Evolutionary conservation across 1,140 invertebrate species (phyloP).

Genomic region (Thaumatotibia leucotreta): DNA sequence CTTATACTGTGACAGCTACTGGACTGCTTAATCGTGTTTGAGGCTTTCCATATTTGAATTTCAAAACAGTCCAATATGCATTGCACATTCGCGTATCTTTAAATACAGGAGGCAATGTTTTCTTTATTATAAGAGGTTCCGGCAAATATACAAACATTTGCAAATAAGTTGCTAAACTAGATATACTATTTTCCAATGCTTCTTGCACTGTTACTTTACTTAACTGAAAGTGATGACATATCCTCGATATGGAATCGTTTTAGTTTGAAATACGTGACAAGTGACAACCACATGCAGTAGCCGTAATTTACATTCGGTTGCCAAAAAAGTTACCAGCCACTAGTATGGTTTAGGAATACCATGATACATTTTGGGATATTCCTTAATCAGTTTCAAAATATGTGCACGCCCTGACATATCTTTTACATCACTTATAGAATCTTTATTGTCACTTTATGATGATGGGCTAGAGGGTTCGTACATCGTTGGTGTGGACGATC

Average conservation of each 20-base stretch:
- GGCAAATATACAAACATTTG: background rate
- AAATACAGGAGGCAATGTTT: constrained; percentile 27
- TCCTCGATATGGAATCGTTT: background rate
- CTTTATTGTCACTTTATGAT: background rate
- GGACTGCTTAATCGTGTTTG: constrained; percentile 33
- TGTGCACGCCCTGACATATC: background rate
- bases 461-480: background rate
- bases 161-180: background rate
- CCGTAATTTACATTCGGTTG: background rate
- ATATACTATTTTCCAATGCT: background rate
- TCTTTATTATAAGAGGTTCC: constrained; percentile 7
- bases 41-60: constrained; percentile 47
- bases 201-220: background rate
- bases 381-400: background rate
- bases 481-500: background rate
- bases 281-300: background rate
- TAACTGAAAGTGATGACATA: background rate
- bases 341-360: background rate
- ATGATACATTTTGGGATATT: background rate
- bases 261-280: background rate
- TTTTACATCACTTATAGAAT: background rate
- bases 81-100: constrained; percentile 25
- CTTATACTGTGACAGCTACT: constrained; percentile 40
- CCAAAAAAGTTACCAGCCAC: background rate
- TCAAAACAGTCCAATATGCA: constrained; percentile 47